Conservation (phyloP, 1,140 invertebrate species). For the Drosophila melanogaster region DNA sequence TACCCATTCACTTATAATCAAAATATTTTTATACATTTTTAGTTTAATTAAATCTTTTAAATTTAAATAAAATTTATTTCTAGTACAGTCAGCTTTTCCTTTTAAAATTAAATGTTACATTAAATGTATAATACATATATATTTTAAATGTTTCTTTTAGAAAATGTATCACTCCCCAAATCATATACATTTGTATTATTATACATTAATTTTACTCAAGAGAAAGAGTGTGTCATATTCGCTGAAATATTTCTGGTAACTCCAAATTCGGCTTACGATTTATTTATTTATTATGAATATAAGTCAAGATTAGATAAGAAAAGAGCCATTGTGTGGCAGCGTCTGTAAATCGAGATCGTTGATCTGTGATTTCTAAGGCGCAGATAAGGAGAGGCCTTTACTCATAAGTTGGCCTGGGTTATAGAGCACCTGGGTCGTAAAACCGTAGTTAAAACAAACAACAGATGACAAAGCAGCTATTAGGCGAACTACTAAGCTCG, state of each 20-base stretch:
- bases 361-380: conserved; percentile 34
- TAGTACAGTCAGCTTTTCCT: too few relatives aligned
- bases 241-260: background rate
- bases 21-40: too few relatives aligned
- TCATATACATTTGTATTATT: background rate
- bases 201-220: background rate
- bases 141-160: too few relatives aligned
- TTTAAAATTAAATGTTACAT: too few relatives aligned
- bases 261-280: conserved; percentile 21
- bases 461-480: conserved; percentile 26
- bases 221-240: conserved; percentile 19
- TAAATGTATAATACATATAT: too few relatives aligned
- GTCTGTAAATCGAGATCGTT: conserved; percentile 48
- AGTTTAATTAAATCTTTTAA: too few relatives aligned
- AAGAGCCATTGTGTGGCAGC: conserved; percentile 42
- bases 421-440: conserved; percentile 30
- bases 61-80: too few relatives aligned
- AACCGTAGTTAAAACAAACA: conserved; percentile 25
- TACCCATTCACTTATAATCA: too few relatives aligned
- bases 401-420: conserved; percentile 7
- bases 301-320: conserved; percentile 67
- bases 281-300: conserved; percentile 63
- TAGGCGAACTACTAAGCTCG: conserved; percentile 45
- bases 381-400: conserved; percentile 42
- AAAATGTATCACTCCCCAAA: too few relatives aligned